A percentile compares a stretch with the other conserved stretches of the same genome.
Evolutionary conservation across 2,888 invertebrate genomes (phyloP).

Genomic region (Temnothorax unifasciatus): DNA sequence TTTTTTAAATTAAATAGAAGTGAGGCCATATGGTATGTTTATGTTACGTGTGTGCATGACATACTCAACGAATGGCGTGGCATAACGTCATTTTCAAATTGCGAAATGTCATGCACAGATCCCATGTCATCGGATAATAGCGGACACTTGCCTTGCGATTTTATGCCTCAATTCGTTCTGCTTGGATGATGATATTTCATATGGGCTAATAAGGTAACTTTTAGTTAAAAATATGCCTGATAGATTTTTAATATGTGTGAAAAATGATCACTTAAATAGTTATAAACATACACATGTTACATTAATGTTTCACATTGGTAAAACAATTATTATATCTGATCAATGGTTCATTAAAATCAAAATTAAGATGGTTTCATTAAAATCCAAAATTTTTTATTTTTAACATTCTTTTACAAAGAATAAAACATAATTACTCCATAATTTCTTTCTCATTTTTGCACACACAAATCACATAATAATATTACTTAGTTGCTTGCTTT

Average conservation of each 20-base stretch:
- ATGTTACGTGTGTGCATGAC: conserved; percentile 49
- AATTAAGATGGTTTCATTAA: neutral
- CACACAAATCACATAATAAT: neutral
- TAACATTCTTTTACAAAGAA: neutral
- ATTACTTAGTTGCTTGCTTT: neutral
- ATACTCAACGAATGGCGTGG: conserved; percentile 36
- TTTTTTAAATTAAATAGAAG: conserved; percentile 49
- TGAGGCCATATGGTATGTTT: conserved; percentile 20
- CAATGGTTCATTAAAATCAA: neutral
- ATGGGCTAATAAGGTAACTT: conserved; percentile 31
- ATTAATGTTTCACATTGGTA: neutral
- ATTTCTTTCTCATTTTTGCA: neutral
- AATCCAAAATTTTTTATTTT: neutral
- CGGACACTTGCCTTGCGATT: conserved; percentile 39
- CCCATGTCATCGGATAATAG: conserved; percentile 52
- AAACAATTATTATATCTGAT: neutral
- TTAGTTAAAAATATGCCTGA: conserved; percentile 8
- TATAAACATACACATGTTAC: neutral
- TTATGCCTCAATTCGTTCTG: conserved; percentile 31
- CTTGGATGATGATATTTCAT: conserved; percentile 33
- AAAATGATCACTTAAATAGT: neutral
- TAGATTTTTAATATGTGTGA: neutral
- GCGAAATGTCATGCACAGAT: conserved; percentile 49
- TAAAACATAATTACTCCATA: neutral
- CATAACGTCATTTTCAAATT: conserved; percentile 53